Percentiles rank a stretch among this genome's conserved stretches.
These are phyloP conservation scores for Micrasema minimum DNA, from an alignment of 1,140 invertebrate species.

Conservation along the genomic window DNA sequence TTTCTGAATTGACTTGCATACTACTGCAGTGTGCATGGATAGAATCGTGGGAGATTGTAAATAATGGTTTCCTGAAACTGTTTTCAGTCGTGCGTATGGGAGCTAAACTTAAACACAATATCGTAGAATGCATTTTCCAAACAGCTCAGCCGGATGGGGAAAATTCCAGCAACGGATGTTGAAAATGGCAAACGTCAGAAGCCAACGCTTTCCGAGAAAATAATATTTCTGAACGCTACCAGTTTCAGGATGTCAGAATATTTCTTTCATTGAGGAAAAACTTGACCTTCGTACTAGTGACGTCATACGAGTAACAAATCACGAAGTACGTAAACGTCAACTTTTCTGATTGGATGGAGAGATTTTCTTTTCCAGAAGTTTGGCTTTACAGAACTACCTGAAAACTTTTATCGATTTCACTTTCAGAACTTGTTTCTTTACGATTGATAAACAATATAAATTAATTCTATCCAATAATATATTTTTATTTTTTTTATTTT, in stretches of 20 bases:
- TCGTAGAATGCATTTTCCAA: constrained; percentile 19
- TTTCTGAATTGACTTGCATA: background rate
- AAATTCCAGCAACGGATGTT: constrained; percentile 11
- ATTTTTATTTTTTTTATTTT: background rate
- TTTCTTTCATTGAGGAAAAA: constrained; percentile 27
- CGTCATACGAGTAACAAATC: background rate
- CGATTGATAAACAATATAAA: background rate
- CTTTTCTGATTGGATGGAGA: constrained; percentile 4
- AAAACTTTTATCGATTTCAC: background rate
- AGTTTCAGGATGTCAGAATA: background rate
- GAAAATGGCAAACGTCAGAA: background rate
- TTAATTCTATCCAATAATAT: background rate
- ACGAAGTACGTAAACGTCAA: background rate
- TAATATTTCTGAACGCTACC: background rate
- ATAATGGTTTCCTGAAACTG: constrained; percentile 20
- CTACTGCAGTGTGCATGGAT: background rate
- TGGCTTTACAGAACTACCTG: background rate
- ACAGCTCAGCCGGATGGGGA: constrained; percentile 1
- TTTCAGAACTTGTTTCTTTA: background rate
- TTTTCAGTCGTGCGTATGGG: background rate
- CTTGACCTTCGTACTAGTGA: constrained; percentile 15
- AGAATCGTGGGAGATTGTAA: constrained; percentile 9
- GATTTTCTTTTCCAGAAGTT: background rate
- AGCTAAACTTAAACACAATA: background rate
- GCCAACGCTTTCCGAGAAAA: background rate